phyloP scores from a whole-genome alignment of 2,113 vertebrate genomes.

The Conger conger region DNA sequence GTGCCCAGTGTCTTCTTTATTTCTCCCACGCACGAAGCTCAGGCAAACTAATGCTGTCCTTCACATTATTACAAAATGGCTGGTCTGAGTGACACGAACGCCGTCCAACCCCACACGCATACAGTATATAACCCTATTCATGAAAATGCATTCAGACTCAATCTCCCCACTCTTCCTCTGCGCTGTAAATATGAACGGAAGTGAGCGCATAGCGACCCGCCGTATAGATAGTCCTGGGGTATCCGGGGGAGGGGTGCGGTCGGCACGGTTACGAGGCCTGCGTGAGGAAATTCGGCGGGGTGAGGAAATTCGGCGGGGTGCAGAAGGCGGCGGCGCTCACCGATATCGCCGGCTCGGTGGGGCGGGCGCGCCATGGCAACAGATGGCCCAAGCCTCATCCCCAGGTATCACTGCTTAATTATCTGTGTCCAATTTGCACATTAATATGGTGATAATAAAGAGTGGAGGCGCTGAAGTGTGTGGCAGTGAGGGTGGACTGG shows the following conservation, averaged over 20 bases:
- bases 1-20: no score
- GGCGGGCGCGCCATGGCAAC: conserved; percentile 48
- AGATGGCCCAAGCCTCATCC: conserved; percentile 61
- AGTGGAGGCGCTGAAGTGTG: not conserved
- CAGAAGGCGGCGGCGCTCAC: not conserved
- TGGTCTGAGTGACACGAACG: not conserved
- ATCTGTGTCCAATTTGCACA: conserved; percentile 70
- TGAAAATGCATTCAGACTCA: not conserved
- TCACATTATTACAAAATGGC: not conserved
- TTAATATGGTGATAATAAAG: conserved; percentile 51
- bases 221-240: not conserved
- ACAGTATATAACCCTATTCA: not conserved
- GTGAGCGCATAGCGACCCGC: not conserved
- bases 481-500: not conserved
- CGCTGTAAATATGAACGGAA: not conserved
- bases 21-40: not conserved
- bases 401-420: conserved; percentile 69
- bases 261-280: not conserved
- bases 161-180: not conserved
- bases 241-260: not conserved
- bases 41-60: not conserved
- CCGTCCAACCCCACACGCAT: not conserved
- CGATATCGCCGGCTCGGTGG: not conserved
- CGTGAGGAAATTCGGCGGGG: not conserved
- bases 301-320: not conserved